A percentile compares a stretch with the other conserved stretches of the same genome.
These are phyloP conservation scores for Limnodromus scolopaceus DNA, from an alignment of 2,797 vertebrate genomes.

Conservation along the genomic window DNA sequence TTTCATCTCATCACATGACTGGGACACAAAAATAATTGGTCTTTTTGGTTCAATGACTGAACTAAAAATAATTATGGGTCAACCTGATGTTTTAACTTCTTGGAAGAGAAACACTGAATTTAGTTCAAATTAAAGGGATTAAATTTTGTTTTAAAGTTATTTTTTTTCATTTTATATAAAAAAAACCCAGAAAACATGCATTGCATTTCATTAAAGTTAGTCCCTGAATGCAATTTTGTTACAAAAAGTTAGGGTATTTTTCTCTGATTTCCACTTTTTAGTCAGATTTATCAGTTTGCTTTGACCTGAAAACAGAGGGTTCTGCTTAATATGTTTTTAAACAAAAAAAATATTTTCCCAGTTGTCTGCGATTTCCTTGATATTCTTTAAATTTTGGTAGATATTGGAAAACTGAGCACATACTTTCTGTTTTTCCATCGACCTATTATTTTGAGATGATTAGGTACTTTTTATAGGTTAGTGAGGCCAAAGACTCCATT, in stretches of 20 bases:
- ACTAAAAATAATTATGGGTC: neutral
- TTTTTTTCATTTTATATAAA: neutral
- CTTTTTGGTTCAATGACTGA: neutral
- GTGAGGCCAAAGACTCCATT: neutral
- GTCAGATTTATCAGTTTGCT: neutral
- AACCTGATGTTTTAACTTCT: neutral
- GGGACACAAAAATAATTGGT: neutral
- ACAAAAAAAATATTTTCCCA: neutral
- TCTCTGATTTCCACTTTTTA: neutral
- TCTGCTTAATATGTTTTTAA: neutral
- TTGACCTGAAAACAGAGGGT: neutral
- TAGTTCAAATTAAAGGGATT: neutral
- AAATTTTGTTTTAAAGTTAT: neutral
- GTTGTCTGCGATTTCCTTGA: neutral
- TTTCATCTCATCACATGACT: neutral
- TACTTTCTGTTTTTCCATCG: neutral
- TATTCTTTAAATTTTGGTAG: neutral
- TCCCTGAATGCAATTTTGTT: neutral
- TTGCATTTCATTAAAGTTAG: neutral
- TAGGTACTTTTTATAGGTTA: neutral
- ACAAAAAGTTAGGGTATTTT: neutral
- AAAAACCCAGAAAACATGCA: rapidly evolving
- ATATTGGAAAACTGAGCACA: neutral
- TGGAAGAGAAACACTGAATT: neutral
- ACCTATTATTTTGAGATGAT: neutral